Percentiles rank a stretch among this genome's conserved stretches.
phyloP scores from a whole-genome alignment of 2,888 invertebrate genomes.

The Cylloceria caligata region DNA sequence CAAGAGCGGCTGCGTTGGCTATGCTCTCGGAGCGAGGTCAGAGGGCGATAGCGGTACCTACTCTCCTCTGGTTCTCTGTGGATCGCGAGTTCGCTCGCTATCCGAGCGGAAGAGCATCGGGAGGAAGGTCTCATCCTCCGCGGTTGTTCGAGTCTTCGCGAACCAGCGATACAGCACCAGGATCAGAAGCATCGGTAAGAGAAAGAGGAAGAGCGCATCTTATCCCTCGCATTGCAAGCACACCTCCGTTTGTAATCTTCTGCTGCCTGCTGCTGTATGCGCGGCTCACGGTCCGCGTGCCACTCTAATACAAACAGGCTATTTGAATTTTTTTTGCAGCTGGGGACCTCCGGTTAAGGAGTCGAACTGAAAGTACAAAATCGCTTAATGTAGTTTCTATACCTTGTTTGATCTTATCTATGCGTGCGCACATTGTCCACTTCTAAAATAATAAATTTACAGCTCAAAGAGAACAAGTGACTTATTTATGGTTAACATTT shows the following conservation, averaged over 20 bases:
- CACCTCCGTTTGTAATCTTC: slow-evolving; percentile 31
- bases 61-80: slow-evolving; percentile 75
- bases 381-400: neutral
- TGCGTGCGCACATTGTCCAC: neutral
- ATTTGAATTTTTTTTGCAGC: slow-evolving; percentile 20
- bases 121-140: slow-evolving; percentile 36
- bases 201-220: slow-evolving; percentile 39
- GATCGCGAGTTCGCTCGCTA: slow-evolving; percentile 61
- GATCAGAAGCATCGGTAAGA: slow-evolving; percentile 5
- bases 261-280: slow-evolving; percentile 29
- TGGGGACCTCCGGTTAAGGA: neutral
- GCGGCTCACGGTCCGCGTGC: slow-evolving; percentile 21
- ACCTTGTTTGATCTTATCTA: neutral
- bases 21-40: slow-evolving; percentile 79
- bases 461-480: neutral
- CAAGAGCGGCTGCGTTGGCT: slow-evolving; percentile 68
- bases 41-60: slow-evolving; percentile 84
- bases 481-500: neutral
- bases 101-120: slow-evolving; percentile 65
- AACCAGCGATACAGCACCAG: slow-evolving; percentile 54
- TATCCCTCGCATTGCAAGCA: slow-evolving; percentile 53
- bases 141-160: slow-evolving; percentile 26
- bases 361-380: slow-evolving; percentile 10
- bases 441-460: neutral
- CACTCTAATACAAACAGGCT: slow-evolving; percentile 26